Evolutionary conservation across 1,140 invertebrate species (phyloP), one percentile per base, ranked within the genome.

Genomic region (Heliothis virescens): DNA sequence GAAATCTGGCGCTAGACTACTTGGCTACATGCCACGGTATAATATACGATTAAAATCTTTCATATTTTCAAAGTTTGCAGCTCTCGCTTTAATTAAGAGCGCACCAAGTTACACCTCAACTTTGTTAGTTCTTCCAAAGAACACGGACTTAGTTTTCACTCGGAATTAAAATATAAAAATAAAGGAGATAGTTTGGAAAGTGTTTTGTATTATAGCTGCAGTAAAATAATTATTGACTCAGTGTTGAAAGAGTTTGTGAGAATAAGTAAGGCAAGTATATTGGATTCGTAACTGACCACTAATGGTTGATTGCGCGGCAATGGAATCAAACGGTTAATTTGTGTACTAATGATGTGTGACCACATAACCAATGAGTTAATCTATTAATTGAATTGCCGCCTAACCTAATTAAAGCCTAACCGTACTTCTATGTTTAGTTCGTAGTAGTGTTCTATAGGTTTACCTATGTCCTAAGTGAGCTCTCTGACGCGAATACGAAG

Each of bases 11-110:
- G 34, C 41, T 18, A 21, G 41, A n/a, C 1, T 48, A 47, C 62
- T 65, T 65, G 62, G 62, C 62, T 47, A 11, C 41, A 18, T 48
- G 62, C 62, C 62, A 65, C 41, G 34, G 11, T 10, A 48, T 65
- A 47, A 65, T 48, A 65, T 48, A 65, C 34, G 34, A 21, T 41
- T 48, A 65, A 48, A 65, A n/a, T 65, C 41, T 34, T 18, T 65
- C 34, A 65, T 65, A 65, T 48, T 48, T 65, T 65, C 47, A 48
- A 48, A 65, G 34, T 65, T 65, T 18, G n/a, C 11, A 16, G 34
- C 29, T 63, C 15, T 21, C 29, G 13, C 5, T 63, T 29, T 63
- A 63, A 63, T 63, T 63, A 63, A 63, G 60, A 63, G 34, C 15
- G 9, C 34, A 7, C 3, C 2, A 63, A 63, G 60, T 63, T 63